Evolutionary conservation across 2,888 invertebrate genomes (phyloP), one percentile per base, ranked within the genome.

Genomic region (Portevinia maculata): DNA sequence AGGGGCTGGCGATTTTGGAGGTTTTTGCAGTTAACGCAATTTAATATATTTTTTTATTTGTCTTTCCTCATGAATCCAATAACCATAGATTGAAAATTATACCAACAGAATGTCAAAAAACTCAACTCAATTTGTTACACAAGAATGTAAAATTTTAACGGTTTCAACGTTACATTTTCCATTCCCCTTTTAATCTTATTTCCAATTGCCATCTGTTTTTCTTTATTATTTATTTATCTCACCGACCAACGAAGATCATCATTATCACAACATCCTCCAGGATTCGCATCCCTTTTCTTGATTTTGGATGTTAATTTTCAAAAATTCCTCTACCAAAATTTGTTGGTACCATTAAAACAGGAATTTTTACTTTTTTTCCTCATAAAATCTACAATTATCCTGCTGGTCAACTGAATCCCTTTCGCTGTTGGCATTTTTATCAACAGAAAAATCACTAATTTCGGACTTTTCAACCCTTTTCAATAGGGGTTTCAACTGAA

Each of bases 241-340:
- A 73, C 50, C 71, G 13, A 28, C 70, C 59, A 46, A 50, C 44
- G 11, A 21, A 44, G 67, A 70, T 75, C 70, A 60, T 32, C 64
- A 17, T 34, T 64, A 34, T 21, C 50, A 64, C 62, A 64, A 64
- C 62, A 71, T 41, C 62, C 75, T 50, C 37, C 32, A 57, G 32
- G 53, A 65, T 70, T 46, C 46, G 78, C 78, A 83, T 83, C 83
- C 83, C 78, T 83, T 83, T 83, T 83, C 78, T 83, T 83, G 83
- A 83, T 83, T 37, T 73, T 83, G 83, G 83, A 83, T 83, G 83
- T 67, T 79, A 52, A 55, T 70, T 79, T 39, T 65, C 59, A 39
- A 76, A 41, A 24, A 32, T 15, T 34, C 17, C 41, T 83, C 71
- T 70, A 83, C 76, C 76, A 60, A 32, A 34, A 48, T 59, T 28